Evolutionary conservation across 2,113 vertebrate species (phyloP).

Genomic region (Plestiodon gilberti): DNA sequence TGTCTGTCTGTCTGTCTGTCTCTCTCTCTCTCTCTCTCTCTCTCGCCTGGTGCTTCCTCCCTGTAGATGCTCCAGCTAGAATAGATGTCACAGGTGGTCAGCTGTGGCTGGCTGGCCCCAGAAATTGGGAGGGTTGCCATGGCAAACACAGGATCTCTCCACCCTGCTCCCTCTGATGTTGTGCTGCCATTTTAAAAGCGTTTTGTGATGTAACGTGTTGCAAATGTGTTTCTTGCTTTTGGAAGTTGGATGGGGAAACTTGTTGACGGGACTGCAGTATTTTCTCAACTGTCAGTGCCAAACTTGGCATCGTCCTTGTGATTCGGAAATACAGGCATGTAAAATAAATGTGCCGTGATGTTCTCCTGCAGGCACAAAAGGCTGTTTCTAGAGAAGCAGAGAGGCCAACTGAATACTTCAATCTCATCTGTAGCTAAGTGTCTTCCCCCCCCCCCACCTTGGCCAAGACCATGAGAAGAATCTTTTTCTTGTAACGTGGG

Average conservation of each 20-base stretch:
- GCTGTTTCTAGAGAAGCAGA: background rate
- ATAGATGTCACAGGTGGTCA: too few relatives aligned
- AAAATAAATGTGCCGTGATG: background rate
- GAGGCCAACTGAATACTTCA: too few relatives aligned
- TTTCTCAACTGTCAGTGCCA: background rate
- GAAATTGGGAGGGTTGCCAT: background rate
- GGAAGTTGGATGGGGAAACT: background rate
- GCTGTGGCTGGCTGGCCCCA: background rate
- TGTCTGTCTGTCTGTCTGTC: too few relatives aligned
- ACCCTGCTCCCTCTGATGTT: background rate
- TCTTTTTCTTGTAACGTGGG: too few relatives aligned
- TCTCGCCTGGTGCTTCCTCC: too few relatives aligned
- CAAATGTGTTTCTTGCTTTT: background rate
- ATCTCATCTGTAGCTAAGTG: background rate
- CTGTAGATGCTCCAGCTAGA: too few relatives aligned
- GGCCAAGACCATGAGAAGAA: too few relatives aligned
- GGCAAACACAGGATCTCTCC: background rate
- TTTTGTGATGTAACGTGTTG: background rate
- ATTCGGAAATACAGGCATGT: background rate
- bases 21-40: too few relatives aligned
- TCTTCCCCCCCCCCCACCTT: background rate
- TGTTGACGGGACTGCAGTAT: background rate
- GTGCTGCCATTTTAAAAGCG: background rate
- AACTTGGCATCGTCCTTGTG: background rate
- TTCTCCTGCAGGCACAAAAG: background rate